These are phyloP conservation scores for Anser brachyrhynchus DNA, from an alignment of 2,113 vertebrate species.

Conservation along the genomic window DNA sequence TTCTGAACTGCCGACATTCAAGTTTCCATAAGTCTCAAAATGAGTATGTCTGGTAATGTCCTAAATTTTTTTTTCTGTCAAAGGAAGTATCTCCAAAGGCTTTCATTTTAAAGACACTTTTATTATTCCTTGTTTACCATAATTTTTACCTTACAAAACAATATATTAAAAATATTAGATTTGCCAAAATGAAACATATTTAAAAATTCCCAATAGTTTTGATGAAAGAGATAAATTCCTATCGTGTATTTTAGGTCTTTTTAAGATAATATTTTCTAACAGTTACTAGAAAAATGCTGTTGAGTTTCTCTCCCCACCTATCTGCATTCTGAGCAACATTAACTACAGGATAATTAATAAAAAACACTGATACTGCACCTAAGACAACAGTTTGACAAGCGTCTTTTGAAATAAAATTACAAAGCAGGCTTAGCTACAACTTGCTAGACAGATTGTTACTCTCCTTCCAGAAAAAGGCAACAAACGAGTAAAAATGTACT, in stretches of 20 bases:
- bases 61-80: background rate
- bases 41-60: background rate
- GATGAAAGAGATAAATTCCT: background rate
- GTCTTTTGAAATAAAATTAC: background rate
- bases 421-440: background rate
- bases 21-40: background rate
- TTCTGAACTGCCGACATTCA: background rate
- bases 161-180: background rate
- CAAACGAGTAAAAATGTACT: background rate
- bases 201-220: background rate
- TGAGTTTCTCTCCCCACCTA: background rate
- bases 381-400: background rate
- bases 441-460: background rate
- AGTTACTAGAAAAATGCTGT: background rate
- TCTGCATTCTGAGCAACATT: background rate
- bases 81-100: background rate
- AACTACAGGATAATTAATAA: background rate
- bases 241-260: background rate
- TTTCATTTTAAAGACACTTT: background rate
- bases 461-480: background rate
- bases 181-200: background rate
- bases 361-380: fast-evolving
- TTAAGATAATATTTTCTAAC: background rate
- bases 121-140: background rate
- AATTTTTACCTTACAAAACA: background rate